Base-by-base conservation (phyloP, 2,888 invertebrate genomes). In the Drosophila paracracens region DNA sequence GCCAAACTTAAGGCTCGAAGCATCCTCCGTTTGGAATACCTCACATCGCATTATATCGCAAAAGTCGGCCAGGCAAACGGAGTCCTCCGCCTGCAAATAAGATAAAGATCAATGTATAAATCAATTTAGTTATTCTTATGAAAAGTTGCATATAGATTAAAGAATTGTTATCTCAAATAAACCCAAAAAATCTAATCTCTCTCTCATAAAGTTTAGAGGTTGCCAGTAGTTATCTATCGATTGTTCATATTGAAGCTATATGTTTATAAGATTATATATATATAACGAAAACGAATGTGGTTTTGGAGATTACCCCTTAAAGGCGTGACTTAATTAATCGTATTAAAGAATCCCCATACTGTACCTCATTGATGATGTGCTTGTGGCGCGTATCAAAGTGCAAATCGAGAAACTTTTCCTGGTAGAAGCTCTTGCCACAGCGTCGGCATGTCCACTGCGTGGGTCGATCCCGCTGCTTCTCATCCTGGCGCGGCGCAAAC, bases 21-120 rank as follows among this genome's bases (percentile, higher is more conserved):
- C 94, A 74, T 96, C 96, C 91, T 96, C 96, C 72, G 96, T 95
- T 79, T 96, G 94, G 83, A 98, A 94, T 61, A 98, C 97, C 92
- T 98, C 97, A 93, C 98, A 98, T 83, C 98, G 95, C 96, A 98
- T 98, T 88, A 98, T 97, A 94, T 98, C 98, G 94, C 98, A 99
- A 94, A 97, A 98, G 93, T 98, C 98, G 60, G 98, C 97, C 90
- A 98, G 95, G 93, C 98, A 98, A 89, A 98, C 96, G 74, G 97
- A 96, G 93, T 98, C 98, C 94, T 98, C 97, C 65, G 96, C 97
- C 98, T 98, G 91, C 18, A 73, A 35, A 38, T 2, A 27, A 21
- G 0, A 29, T 7, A 4, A 52, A 18, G 13, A 25, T 46, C 21
- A 25, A 25, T 25, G 4, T 4, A 16, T 46, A 10, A 40, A 40